Evolutionary conservation across 1,140 invertebrate species (phyloP).

Genomic region (Pissodes strobi): DNA sequence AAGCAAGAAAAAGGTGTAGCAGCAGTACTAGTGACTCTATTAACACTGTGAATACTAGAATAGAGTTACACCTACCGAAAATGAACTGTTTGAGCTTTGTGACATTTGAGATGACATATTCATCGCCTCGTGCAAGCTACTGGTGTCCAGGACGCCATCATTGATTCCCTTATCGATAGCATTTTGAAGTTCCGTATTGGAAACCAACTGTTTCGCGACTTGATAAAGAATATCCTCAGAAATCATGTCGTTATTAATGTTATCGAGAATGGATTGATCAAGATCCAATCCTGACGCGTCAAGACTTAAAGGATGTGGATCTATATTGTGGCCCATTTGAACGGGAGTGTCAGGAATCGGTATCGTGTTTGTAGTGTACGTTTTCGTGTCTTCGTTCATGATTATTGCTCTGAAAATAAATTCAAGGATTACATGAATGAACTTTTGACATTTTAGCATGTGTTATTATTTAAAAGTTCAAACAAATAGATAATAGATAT

Average conservation of each 20-base stretch:
- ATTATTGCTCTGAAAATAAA: conserved; percentile 46
- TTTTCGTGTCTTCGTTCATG: conserved; percentile 49
- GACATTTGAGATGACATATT: neutral
- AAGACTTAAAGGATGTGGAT: conserved; percentile 44
- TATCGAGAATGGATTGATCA: conserved; percentile 58
- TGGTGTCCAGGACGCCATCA: conserved; percentile 55
- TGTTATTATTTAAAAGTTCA: too few relatives aligned
- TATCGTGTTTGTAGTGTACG: conserved; percentile 48
- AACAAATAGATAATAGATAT: too few relatives aligned
- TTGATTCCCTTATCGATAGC: conserved; percentile 67
- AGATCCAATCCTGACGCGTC: conserved; percentile 49
- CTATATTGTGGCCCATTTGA: neutral
- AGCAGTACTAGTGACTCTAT: too few relatives aligned
- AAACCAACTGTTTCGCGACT: conserved; percentile 66
- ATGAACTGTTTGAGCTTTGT: conserved; percentile 1
- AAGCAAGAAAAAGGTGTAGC: too few relatives aligned
- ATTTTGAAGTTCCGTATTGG: conserved; percentile 69
- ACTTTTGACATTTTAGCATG: too few relatives aligned
- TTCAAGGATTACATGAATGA: neutral
- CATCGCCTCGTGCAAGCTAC: conserved; percentile 27
- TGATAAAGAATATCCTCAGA: conserved; percentile 70
- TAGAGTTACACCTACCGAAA: conserved; percentile 2
- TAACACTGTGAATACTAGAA: conserved; percentile 6
- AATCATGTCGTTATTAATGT: conserved; percentile 62
- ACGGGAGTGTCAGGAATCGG: conserved; percentile 18